These are phyloP conservation scores for Protodeltote pygarga DNA, from an alignment of 2,888 invertebrate genomes.

Conservation along the genomic window DNA sequence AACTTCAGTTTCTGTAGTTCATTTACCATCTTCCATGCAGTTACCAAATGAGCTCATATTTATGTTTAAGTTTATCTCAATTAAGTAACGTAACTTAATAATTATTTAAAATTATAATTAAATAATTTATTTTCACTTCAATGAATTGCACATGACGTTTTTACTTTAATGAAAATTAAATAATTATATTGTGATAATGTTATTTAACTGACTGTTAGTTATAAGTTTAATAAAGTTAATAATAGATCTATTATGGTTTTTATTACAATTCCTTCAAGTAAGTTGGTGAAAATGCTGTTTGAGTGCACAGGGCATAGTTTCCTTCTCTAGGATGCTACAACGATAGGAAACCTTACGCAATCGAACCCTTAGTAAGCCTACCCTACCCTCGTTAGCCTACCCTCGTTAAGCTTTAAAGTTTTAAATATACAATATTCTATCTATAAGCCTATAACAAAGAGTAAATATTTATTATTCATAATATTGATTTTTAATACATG, in stretches of 20 bases:
- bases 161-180: too few relatives aligned
- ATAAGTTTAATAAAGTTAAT: constrained; percentile 30
- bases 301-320: too few relatives aligned
- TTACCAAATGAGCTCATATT: constrained; percentile 52
- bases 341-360: too few relatives aligned
- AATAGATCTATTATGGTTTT: neutral
- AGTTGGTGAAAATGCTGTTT: too few relatives aligned
- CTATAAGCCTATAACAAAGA: too few relatives aligned
- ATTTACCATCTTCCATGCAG: constrained; percentile 38
- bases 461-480: too few relatives aligned
- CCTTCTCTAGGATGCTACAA: too few relatives aligned
- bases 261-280: neutral
- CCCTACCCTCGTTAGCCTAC: too few relatives aligned
- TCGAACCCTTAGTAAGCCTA: too few relatives aligned
- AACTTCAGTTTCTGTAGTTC: constrained; percentile 11
- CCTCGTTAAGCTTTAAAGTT: too few relatives aligned
- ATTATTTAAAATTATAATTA: constrained; percentile 17
- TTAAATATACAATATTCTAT: too few relatives aligned
- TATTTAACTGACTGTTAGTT: constrained; percentile 46
- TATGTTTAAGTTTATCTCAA: constrained; percentile 12
- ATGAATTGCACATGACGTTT: constrained; percentile 9
- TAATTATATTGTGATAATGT: constrained; percentile 48
- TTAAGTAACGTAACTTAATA: constrained; percentile 6
- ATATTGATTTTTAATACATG: too few relatives aligned
- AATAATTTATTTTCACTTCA: constrained; percentile 41